Percentiles rank a stretch among this genome's conserved stretches.
Evolutionary conservation across 2,888 invertebrate genomes (phyloP).

Genomic region (Hirtodrosophila duncani): DNA sequence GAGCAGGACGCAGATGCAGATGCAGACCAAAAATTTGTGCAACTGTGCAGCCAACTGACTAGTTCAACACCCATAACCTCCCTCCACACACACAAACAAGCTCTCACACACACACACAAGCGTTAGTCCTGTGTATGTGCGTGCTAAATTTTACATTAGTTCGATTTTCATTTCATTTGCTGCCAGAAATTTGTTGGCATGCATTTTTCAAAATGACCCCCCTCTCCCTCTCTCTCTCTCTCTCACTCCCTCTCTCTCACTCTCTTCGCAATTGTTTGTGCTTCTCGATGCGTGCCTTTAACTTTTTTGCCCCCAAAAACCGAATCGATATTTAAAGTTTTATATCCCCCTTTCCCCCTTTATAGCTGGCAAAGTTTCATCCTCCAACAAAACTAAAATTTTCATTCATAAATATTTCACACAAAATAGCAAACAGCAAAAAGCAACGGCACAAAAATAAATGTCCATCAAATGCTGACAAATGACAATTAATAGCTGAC

Average conservation of each 20-base stretch:
- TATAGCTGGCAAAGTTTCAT: too few species aligned
- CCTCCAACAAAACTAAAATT: too few species aligned
- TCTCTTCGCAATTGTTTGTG: too few species aligned
- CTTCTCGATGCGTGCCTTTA: constrained; percentile 10
- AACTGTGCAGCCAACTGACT: constrained; percentile 37
- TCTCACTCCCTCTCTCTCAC: background rate
- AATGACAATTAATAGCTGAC: constrained; percentile 68
- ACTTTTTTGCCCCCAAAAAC: constrained; percentile 5
- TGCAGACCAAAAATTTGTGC: constrained; percentile 45
- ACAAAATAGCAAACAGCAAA: constrained; percentile 1
- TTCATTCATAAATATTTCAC: constrained; percentile 42
- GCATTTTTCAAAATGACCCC: constrained; percentile 34
- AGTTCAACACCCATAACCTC: background rate
- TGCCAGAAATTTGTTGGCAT: constrained; percentile 39
- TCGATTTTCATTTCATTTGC: constrained; percentile 72
- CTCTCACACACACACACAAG: too few species aligned
- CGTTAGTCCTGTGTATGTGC: constrained; percentile 10
- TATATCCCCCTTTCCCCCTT: too few species aligned
- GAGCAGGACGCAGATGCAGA: constrained; percentile 28
- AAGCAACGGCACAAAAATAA: constrained; percentile 3
- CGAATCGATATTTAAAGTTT: constrained; percentile 21
- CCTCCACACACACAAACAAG: background rate
- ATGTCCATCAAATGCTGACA: constrained; percentile 42
- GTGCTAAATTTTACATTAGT: constrained; percentile 59
- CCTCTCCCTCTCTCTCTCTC: constrained; percentile 4